Evolutionary conservation across 92 coral and sea anemone genomes (phyloP).

Genomic region (Zoanthus sansibaricus): DNA sequence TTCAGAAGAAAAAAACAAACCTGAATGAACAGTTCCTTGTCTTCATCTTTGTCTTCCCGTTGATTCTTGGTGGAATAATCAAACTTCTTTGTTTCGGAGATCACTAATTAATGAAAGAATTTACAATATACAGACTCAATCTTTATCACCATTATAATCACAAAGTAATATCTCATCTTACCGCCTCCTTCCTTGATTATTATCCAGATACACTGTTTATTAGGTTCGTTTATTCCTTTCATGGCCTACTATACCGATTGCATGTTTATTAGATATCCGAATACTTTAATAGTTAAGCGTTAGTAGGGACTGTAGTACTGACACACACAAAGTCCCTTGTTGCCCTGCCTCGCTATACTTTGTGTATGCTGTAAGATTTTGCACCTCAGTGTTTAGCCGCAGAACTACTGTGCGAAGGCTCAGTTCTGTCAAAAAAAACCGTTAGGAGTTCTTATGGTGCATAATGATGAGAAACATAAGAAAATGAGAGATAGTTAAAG

Average conservation of each 20-base stretch:
- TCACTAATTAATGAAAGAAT: slow-evolving; percentile 16
- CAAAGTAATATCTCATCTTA: neutral
- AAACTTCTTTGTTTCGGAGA: slow-evolving; percentile 18
- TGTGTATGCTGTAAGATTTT: slow-evolving; percentile 13
- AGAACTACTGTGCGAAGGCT: slow-evolving; percentile 18
- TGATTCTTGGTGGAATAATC: slow-evolving; percentile 18
- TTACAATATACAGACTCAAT: neutral
- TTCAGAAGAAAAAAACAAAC: neutral
- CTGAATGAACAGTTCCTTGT: slow-evolving; percentile 28
- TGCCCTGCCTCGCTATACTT: neutral
- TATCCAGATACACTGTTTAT: slow-evolving; percentile 27
- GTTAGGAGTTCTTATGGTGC: neutral
- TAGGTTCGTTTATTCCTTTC: neutral
- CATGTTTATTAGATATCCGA: neutral
- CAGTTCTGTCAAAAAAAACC: neutral
- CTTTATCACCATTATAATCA: neutral
- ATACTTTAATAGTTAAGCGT: too few species aligned
- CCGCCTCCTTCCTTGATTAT: slow-evolving; percentile 26
- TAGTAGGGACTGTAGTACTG: too few species aligned
- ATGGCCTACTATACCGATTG: neutral
- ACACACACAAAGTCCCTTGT: neutral
- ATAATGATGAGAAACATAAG: neutral
- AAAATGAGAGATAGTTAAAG: neutral
- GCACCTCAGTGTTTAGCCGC: slow-evolving; percentile 11
- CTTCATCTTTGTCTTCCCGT: slow-evolving; percentile 27